These are phyloP conservation scores for Parelbella ahira DNA, from an alignment of 2,888 invertebrate species.

Conservation along the genomic window DNA sequence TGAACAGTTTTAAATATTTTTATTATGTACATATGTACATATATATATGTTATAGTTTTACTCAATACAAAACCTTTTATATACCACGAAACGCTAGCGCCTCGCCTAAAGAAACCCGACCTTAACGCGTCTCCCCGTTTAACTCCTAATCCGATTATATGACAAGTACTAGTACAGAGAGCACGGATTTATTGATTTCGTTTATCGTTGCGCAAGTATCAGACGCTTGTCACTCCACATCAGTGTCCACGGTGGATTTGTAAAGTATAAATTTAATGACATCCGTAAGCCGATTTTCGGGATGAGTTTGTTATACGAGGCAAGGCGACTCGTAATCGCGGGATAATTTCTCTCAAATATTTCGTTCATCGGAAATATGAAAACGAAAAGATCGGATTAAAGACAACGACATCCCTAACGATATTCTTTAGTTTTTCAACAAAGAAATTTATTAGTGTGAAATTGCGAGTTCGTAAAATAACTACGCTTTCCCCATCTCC, in stretches of 20 bases:
- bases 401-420: slow-evolving; percentile 6
- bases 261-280: slow-evolving; percentile 42
- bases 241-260: slow-evolving; percentile 36
- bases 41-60: too few relatives aligned
- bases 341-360: slow-evolving; percentile 18
- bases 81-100: too few relatives aligned
- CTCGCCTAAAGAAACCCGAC: slow-evolving; percentile 2
- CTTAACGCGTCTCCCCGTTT: slow-evolving; percentile 20
- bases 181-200: slow-evolving; percentile 60
- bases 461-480: too few relatives aligned
- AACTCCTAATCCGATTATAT: slow-evolving; percentile 63
- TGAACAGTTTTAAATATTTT: too few relatives aligned
- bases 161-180: slow-evolving; percentile 41
- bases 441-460: too few relatives aligned
- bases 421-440: not conserved
- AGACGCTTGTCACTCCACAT: slow-evolving; percentile 30
- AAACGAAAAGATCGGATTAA: slow-evolving; percentile 18
- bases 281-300: slow-evolving; percentile 57
- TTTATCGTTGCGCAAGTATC: slow-evolving; percentile 55
- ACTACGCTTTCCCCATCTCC: too few relatives aligned
- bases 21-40: too few relatives aligned
- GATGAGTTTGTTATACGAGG: slow-evolving; percentile 45
- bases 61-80: too few relatives aligned
- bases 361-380: slow-evolving; percentile 17
- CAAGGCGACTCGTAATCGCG: slow-evolving; percentile 28